Percentiles rank a stretch among this genome's conserved stretches.
phyloP scores from a whole-genome alignment of 1,140 invertebrate species.

The Anoplolepis gracilipes region DNA sequence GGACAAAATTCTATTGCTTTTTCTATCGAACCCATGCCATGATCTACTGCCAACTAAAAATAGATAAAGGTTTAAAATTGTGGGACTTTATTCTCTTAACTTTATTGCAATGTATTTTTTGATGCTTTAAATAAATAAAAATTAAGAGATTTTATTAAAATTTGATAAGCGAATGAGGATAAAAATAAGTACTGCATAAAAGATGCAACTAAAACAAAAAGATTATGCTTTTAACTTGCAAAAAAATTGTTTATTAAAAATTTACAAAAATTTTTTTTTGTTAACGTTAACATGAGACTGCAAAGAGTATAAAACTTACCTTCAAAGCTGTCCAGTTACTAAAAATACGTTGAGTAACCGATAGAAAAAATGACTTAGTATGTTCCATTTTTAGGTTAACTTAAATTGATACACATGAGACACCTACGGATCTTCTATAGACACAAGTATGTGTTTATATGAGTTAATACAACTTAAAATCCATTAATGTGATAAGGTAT shows the following conservation, averaged over 20 bases:
- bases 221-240: background rate
- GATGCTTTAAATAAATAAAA: background rate
- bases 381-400: slow-evolving; percentile 70
- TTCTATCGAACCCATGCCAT: slow-evolving; percentile 77
- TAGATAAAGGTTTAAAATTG: background rate
- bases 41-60: slow-evolving; percentile 80
- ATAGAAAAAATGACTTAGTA: slow-evolving; percentile 72
- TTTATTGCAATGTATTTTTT: background rate
- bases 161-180: background rate
- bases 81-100: too few species aligned
- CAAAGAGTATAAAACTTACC: slow-evolving; percentile 67
- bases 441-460: too few species aligned
- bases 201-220: background rate
- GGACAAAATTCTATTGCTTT: slow-evolving; percentile 73
- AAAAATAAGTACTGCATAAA: background rate
- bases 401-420: too few species aligned
- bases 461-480: too few species aligned
- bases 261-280: background rate
- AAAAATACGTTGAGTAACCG: slow-evolving; percentile 77
- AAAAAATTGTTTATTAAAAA: too few species aligned
- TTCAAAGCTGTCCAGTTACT: slow-evolving; percentile 82
- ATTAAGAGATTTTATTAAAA: background rate
- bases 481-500: too few species aligned
- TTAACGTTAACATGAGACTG: background rate
- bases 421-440: too few species aligned